A percentile compares a stretch with the other conserved stretches of the same genome.
phyloP scores from a whole-genome alignment of 2,888 invertebrate genomes.

The Neoascia interrupta region DNA sequence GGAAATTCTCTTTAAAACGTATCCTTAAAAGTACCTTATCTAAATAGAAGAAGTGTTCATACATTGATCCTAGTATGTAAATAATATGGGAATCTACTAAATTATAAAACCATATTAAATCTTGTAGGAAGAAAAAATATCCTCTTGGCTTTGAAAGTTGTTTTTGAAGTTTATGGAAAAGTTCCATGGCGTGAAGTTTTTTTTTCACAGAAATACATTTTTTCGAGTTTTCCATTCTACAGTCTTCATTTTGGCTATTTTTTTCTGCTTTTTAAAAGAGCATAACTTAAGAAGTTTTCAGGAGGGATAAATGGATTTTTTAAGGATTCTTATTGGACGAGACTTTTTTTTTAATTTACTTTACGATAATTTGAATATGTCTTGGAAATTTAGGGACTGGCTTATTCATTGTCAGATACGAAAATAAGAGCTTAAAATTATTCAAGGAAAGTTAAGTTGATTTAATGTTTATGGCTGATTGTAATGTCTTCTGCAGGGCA shows the following conservation, averaged over 20 bases:
- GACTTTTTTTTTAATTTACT: slow-evolving; percentile 37
- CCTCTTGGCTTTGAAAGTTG: slow-evolving; percentile 40
- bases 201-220: slow-evolving; percentile 22
- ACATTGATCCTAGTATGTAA: background rate
- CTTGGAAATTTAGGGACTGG: slow-evolving; percentile 55
- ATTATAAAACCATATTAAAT: background rate
- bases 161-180: slow-evolving; percentile 63
- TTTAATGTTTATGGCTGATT: too few species aligned
- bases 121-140: slow-evolving; percentile 5
- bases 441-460: too few species aligned
- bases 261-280: slow-evolving; percentile 52
- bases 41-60: slow-evolving; percentile 27
- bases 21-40: slow-evolving; percentile 2
- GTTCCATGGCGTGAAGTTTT: slow-evolving; percentile 68
- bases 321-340: slow-evolving; percentile 44
- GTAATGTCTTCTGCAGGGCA: too few species aligned
- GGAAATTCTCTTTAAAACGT: background rate
- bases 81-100: slow-evolving; percentile 3
- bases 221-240: slow-evolving; percentile 21
- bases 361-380: slow-evolving; percentile 69
- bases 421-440: too few species aligned
- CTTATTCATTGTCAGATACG: slow-evolving; percentile 41
- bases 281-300: slow-evolving; percentile 65
- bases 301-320: slow-evolving; percentile 62
- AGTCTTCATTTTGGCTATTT: slow-evolving; percentile 13